A percentile compares a stretch with the other conserved stretches of the same genome.
Conservation (phyloP, 2,888 invertebrate species). For the Automeris io region DNA sequence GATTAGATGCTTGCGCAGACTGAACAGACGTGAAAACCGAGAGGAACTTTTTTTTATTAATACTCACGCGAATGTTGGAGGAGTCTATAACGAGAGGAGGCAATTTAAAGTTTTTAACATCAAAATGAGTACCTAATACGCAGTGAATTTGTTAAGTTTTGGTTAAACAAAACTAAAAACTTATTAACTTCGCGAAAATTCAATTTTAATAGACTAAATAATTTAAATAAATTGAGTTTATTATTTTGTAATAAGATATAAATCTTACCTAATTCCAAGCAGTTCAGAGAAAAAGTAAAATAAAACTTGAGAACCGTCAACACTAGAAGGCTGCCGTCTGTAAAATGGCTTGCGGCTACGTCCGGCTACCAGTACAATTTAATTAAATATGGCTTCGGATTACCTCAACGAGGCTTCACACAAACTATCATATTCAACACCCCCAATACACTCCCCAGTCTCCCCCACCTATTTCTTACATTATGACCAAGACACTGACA, state of each 20-base stretch:
- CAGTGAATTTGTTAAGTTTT: too few species aligned
- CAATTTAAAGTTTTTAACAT: slow-evolving; percentile 13
- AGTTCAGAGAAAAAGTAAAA: background rate
- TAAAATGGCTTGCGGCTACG: slow-evolving; percentile 50
- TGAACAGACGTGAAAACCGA: slow-evolving; percentile 31
- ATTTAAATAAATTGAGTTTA: background rate
- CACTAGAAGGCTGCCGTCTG: slow-evolving; percentile 37
- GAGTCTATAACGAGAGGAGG: slow-evolving; percentile 21
- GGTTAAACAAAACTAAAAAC: too few species aligned
- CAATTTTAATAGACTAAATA: background rate
- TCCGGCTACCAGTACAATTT: slow-evolving; percentile 63
- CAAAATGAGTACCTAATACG: too few species aligned
- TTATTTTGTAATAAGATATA: background rate
- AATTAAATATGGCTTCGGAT: slow-evolving; percentile 77
- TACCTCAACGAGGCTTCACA: slow-evolving; percentile 66
- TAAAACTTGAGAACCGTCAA: slow-evolving; percentile 29
- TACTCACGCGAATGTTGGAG: slow-evolving; percentile 14
- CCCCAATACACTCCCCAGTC: slow-evolving; percentile 24
- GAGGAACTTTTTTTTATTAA: slow-evolving; percentile 26
- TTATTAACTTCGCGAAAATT: background rate
- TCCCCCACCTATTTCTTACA: slow-evolving; percentile 12
- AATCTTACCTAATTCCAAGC: background rate
- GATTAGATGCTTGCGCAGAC: slow-evolving; percentile 41
- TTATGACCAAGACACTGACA: slow-evolving; percentile 15
- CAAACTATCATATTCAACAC: slow-evolving; percentile 65